phyloP scores from a whole-genome alignment of 1,140 invertebrate genomes.

The Drosophila bocki region DNA sequence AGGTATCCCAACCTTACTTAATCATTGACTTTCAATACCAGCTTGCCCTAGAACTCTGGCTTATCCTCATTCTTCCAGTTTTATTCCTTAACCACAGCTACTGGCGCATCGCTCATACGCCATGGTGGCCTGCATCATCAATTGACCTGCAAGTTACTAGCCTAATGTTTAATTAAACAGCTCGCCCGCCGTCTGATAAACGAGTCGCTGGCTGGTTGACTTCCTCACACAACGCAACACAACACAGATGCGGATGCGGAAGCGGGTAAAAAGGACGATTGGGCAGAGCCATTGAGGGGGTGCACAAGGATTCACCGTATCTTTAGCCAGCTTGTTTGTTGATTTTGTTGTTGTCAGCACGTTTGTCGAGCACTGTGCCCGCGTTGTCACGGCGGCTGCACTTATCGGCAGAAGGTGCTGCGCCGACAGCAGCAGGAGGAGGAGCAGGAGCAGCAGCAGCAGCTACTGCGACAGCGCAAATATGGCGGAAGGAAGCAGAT shows the following conservation, averaged over 20 bases:
- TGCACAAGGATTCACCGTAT: constrained; percentile 8
- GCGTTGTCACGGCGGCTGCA: constrained; percentile 53
- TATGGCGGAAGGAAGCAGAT: constrained; percentile 75
- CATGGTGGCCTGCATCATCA: constrained; percentile 10
- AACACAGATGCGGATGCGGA: not conserved
- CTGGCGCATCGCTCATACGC: constrained; percentile 40
- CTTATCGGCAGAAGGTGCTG: constrained; percentile 52
- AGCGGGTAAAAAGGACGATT: not conserved
- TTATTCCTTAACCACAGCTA: constrained; percentile 2
- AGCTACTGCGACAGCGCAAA: constrained; percentile 44
- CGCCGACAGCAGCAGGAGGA: constrained; percentile 16
- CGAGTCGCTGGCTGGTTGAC: constrained; percentile 42
- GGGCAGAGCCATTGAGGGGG: not conserved
- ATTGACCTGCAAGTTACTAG: constrained; percentile 37
- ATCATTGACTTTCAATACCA: not conserved
- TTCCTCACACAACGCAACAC: constrained; percentile 1
- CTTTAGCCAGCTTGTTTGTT: constrained; percentile 48
- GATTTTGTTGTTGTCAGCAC: constrained; percentile 67
- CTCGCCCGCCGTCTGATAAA: constrained; percentile 44
- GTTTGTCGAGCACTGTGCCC: constrained; percentile 32
- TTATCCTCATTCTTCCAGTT: not conserved
- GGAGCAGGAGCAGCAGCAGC: not conserved
- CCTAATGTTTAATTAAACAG: constrained; percentile 63
- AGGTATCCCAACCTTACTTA: not conserved
- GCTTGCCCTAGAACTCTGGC: not conserved